phyloP scores from a whole-genome alignment of 2,113 vertebrate species.

The Sinocyclocheilus anophthalmus region DNA sequence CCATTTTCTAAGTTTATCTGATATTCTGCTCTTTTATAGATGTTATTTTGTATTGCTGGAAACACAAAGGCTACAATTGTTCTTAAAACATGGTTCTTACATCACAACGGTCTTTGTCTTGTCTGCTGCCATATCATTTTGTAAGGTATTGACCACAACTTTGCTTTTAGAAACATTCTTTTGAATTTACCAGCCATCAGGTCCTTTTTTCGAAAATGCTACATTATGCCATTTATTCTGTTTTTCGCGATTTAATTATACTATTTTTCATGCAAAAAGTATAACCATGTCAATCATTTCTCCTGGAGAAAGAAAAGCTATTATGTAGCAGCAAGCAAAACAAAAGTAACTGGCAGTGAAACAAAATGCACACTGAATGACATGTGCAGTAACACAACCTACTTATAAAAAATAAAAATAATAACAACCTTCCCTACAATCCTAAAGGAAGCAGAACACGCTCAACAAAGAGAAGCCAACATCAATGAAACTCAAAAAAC shows the following conservation, averaged over 20 bases:
- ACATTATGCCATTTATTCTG: not conserved
- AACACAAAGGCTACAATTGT: not conserved
- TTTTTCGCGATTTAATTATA: not conserved
- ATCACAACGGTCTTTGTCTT: not conserved
- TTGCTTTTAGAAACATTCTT: not conserved
- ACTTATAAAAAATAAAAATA: not conserved
- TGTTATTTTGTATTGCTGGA: not conserved
- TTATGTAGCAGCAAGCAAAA: conserved; percentile 6
- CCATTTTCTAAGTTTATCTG: not conserved
- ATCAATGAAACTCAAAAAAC: not conserved
- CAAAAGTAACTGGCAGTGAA: not conserved
- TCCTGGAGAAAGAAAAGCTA: conserved; percentile 14
- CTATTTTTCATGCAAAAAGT: not conserved
- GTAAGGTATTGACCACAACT: not conserved
- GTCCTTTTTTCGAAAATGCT: not conserved
- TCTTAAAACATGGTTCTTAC: not conserved
- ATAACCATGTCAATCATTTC: not conserved
- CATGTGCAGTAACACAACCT: not conserved
- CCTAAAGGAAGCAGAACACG: not conserved
- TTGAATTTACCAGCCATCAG: not conserved
- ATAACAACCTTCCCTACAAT: not conserved
- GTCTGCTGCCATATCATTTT: not conserved
- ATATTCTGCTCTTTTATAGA: not conserved
- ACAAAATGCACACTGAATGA: conserved; percentile 12
- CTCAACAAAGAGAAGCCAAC: not conserved